Conservation (phyloP, 2,113 vertebrate genomes). For the Nyctereutes procyonoides region DNA sequence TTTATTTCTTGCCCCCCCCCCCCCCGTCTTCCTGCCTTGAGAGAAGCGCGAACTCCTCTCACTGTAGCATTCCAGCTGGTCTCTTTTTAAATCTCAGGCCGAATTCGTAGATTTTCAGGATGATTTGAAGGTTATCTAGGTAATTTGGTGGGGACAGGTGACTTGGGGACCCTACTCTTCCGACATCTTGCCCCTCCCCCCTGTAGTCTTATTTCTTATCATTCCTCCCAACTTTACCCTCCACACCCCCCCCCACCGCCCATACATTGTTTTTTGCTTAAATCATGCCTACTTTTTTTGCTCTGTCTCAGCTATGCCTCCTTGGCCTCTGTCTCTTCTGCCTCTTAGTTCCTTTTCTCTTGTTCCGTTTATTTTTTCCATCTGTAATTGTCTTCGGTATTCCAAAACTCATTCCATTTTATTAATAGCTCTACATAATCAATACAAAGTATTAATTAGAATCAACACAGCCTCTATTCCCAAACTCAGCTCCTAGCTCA, state of each 20-base stretch:
- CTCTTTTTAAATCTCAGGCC: too few relatives aligned
- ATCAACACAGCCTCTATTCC: not conserved
- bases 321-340: not conserved
- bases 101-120: too few relatives aligned
- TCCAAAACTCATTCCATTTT: not conserved
- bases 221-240: not conserved
- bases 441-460: not conserved
- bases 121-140: too few relatives aligned
- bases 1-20: too few relatives aligned
- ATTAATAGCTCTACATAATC: not conserved
- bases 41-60: too few relatives aligned
- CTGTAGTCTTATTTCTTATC: not conserved
- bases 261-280: not conserved
- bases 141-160: too few relatives aligned
- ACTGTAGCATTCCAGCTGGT: too few relatives aligned
- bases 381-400: not conserved
- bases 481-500: not conserved
- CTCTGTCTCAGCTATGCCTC: not conserved
- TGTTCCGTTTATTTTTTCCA: not conserved
- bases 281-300: not conserved
- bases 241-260: too few relatives aligned
- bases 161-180: too few relatives aligned
- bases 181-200: too few relatives aligned
- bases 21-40: too few relatives aligned
- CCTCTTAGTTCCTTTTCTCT: not conserved